Percentiles rank a stretch among this genome's conserved stretches.
Evolutionary conservation across 1,140 invertebrate species (phyloP).

Genomic region (Lepidurus arcticus): DNA sequence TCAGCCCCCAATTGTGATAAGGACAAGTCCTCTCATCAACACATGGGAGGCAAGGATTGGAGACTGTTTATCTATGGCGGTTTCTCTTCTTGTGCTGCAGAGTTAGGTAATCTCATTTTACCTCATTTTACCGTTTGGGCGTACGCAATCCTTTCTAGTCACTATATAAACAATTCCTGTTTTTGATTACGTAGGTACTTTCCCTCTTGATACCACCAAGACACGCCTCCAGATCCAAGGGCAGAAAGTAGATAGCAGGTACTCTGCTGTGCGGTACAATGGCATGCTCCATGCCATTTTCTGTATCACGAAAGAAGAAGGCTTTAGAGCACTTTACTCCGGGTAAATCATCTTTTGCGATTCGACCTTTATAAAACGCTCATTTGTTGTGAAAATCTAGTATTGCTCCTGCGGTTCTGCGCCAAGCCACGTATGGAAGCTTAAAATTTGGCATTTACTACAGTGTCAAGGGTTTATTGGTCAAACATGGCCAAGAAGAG

Average conservation of each 20-base stretch:
- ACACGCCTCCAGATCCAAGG: slow-evolving; percentile 92
- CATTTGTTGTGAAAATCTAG: slow-evolving; percentile 52
- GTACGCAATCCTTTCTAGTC: neutral
- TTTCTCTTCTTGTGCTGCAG: slow-evolving; percentile 82
- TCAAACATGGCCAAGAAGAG: slow-evolving; percentile 58
- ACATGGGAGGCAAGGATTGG: slow-evolving; percentile 52
- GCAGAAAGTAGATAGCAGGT: slow-evolving; percentile 70
- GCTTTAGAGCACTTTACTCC: slow-evolving; percentile 68
- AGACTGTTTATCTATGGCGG: slow-evolving; percentile 90
- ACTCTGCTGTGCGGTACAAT: slow-evolving; percentile 71
- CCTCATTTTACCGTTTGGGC: neutral
- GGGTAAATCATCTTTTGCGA: slow-evolving; percentile 56
- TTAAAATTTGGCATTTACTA: slow-evolving; percentile 96
- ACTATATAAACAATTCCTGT: neutral
- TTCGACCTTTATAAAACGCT: neutral
- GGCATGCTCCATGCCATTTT: slow-evolving; percentile 76
- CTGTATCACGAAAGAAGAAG: slow-evolving; percentile 75
- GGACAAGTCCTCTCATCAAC: slow-evolving; percentile 26
- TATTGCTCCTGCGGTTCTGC: slow-evolving; percentile 80
- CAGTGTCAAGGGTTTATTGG: slow-evolving; percentile 65
- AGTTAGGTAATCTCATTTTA: slow-evolving; percentile 74
- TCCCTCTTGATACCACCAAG: slow-evolving; percentile 94
- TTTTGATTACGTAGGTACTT: slow-evolving; percentile 70
- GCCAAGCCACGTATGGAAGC: slow-evolving; percentile 91
- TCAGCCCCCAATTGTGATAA: neutral